phyloP scores from a whole-genome alignment of 1,140 invertebrate genomes.

The Drosophila micromelanica region DNA sequence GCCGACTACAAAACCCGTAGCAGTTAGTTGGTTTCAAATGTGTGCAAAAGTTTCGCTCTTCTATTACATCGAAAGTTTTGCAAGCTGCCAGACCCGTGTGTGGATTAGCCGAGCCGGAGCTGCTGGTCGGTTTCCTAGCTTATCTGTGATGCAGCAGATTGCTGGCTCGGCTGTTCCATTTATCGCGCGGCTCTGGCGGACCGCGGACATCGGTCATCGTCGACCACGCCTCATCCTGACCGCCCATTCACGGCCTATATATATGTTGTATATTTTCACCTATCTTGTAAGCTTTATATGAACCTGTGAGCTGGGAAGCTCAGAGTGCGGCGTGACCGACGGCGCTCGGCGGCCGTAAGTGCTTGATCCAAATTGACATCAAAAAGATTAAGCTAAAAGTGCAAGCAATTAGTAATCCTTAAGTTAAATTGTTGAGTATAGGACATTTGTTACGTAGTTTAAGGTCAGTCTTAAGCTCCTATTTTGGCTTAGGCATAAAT shows the following conservation, averaged over 20 bases:
- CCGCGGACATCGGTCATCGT: conserved; percentile 41
- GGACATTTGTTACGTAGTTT: conserved; percentile 65
- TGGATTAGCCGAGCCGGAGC: conserved; percentile 38
- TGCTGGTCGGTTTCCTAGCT: conserved; percentile 71
- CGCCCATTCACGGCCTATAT: conserved; percentile 30
- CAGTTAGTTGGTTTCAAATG: conserved; percentile 61
- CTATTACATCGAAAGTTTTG: conserved; percentile 60
- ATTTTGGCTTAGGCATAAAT: conserved; percentile 46
- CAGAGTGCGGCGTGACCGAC: conserved; percentile 62
- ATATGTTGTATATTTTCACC: conserved; percentile 61
- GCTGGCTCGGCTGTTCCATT: conserved; percentile 13
- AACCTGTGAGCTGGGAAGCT: conserved; percentile 27
- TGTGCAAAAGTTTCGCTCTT: conserved; percentile 68
- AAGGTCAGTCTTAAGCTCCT: conserved; percentile 35
- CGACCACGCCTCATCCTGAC: conserved; percentile 51
- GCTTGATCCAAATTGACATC: conserved; percentile 57
- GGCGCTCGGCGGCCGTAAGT: conserved; percentile 47
- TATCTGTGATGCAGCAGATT: conserved; percentile 60
- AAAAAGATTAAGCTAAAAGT: conserved; percentile 66
- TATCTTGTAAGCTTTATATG: conserved; percentile 59
- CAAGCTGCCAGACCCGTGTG: conserved; percentile 37
- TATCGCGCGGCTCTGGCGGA: conserved; percentile 18
- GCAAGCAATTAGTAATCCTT: conserved; percentile 60
- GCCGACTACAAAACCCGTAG: conserved; percentile 41
- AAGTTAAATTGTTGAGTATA: conserved; percentile 78